These are phyloP conservation scores for Hyperopisus bebe DNA, from an alignment of 2,113 vertebrate species.

Conservation along the genomic window DNA sequence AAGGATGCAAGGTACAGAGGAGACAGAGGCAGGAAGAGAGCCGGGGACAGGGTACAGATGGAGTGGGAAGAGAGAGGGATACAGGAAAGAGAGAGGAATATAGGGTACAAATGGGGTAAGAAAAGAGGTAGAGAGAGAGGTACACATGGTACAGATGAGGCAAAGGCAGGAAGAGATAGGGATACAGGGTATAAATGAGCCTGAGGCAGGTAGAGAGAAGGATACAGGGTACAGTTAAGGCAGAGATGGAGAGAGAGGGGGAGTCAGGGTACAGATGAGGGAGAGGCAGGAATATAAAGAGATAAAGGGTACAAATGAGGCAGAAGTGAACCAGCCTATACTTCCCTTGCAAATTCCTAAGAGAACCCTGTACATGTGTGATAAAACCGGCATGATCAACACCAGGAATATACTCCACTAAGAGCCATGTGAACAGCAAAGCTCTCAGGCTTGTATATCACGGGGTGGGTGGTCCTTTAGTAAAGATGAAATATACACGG, in stretches of 20 bases:
- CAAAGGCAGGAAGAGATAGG: not conserved
- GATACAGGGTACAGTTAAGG: not conserved
- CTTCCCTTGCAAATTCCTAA: not conserved
- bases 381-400: constrained; percentile 4
- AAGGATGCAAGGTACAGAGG: not conserved
- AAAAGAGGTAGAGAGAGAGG: not conserved
- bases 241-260: not conserved
- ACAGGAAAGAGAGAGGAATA: not conserved
- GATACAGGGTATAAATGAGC: not conserved
- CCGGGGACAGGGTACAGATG: not conserved
- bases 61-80: not conserved
- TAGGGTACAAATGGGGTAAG: not conserved
- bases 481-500: constrained; percentile 4
- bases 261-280: not conserved
- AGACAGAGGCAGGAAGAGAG: no score
- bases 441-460: not conserved
- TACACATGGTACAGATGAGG: not conserved
- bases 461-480: not conserved
- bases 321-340: not conserved
- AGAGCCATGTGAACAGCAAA: not conserved
- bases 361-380: not conserved
- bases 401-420: not conserved
- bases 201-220: not conserved
- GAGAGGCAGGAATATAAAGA: not conserved
- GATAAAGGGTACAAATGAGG: not conserved